Evolutionary conservation across 1,140 invertebrate genomes (phyloP), one percentile per base, ranked within the genome.

Genomic region (Chironomus tepperi): DNA sequence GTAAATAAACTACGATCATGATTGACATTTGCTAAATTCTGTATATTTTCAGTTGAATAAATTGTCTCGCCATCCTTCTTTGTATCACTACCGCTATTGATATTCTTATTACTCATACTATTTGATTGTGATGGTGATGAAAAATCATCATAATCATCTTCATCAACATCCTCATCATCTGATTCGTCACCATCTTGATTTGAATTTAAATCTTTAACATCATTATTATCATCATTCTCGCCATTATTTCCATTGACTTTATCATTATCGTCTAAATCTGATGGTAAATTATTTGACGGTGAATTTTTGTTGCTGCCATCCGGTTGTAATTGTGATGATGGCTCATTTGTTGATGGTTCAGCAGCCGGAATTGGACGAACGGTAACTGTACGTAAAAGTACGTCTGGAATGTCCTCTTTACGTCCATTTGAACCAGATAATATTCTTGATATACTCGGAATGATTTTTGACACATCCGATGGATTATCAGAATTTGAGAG

Each of bases 351-450:
- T 8, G 74, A 74, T 43, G 57, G 21, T 24, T 24, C 57, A 21
- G 70, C 73, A n/a, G 73, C 73, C 0, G 73, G 34, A 10, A 77
- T 75, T 7, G 81, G 81, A 18, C 77, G 89, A 3, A 88, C 88
- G 0, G 90, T 88, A 8, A 91, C 85, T 0, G 89, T 89, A 70
- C 89, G 84, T 9, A 91, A 80, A 0, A 92, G 80, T 15, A 91
- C 88, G 74, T 91, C 90, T 0, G 91, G 89, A 65, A 92, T 90
- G 76, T 92, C 90, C 75, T 92, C 89, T 77, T 91, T 92, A 7
- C 90, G 83, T 0, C 92, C 92, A 79, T 91, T 93, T 57, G 91
- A 92, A 0, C 92, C 91, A 8, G 89, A 91, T 0, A 94, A 82
- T 77, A 94, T 93, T 72, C 92, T 84, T 0, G 90, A 90, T 75